phyloP scores from a whole-genome alignment of 2,888 invertebrate species.

The Lithophane ornitopus region DNA sequence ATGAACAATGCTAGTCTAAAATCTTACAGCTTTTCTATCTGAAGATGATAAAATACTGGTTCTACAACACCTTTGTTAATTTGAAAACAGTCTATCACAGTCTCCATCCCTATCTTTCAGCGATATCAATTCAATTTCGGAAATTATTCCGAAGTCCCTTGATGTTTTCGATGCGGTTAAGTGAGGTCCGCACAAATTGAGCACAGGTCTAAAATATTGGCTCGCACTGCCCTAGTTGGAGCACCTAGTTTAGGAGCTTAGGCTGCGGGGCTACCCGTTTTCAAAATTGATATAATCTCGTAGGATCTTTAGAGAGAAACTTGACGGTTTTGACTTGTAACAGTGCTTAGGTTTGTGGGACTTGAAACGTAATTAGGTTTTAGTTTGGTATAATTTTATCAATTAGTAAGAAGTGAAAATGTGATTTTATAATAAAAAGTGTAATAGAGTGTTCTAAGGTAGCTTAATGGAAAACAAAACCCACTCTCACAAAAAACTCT shows the following conservation, averaged over 20 bases:
- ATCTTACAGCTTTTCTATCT: background rate
- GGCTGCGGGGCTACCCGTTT: slow-evolving; percentile 13
- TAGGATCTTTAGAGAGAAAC: slow-evolving; percentile 18
- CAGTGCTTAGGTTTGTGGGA: slow-evolving; percentile 2
- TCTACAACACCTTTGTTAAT: background rate
- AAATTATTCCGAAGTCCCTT: slow-evolving; percentile 32
- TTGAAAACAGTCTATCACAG: background rate
- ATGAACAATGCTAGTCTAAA: background rate
- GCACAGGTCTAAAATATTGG: slow-evolving; percentile 63
- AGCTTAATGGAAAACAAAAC: too few relatives aligned
- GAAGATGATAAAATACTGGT: background rate
- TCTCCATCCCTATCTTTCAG: background rate
- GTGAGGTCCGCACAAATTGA: slow-evolving; percentile 58
- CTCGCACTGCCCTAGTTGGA: slow-evolving; percentile 61
- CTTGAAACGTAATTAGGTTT: background rate
- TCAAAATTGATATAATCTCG: slow-evolving; percentile 41
- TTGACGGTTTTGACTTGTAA: slow-evolving; percentile 4
- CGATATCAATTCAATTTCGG: slow-evolving; percentile 43
- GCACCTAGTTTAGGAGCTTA: slow-evolving; percentile 41
- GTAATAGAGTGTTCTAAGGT: too few relatives aligned
- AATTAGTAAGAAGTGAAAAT: too few relatives aligned
- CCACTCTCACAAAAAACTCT: too few relatives aligned
- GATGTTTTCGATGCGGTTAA: slow-evolving; percentile 26
- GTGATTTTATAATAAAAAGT: too few relatives aligned
- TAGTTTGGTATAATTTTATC: too few relatives aligned